Conservation (phyloP, 2,888 invertebrate genomes). For the Epiperipatus broadwayi region DNA sequence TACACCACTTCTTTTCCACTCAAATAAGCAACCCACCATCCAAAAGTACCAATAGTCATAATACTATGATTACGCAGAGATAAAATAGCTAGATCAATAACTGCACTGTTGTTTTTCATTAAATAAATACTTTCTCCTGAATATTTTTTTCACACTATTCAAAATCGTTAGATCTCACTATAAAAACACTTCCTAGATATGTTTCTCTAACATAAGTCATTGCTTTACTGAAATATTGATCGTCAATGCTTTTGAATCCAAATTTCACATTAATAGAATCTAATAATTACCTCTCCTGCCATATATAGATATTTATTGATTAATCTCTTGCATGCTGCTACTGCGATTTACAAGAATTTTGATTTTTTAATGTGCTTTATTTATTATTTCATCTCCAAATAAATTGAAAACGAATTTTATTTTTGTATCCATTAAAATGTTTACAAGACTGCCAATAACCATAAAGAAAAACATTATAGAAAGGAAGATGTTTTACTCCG, state of each 20-base stretch:
- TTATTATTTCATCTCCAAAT: no score
- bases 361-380: no score
- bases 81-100: conserved; percentile 33
- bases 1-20: conserved; percentile 20
- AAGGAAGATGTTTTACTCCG: no score
- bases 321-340: no score
- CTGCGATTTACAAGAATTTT: no score
- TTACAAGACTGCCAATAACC: no score
- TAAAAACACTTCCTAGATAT: conserved; percentile 28
- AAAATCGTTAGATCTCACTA: conserved; percentile 35
- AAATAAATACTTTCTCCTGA: no score
- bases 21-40: conserved; percentile 25
- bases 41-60: conserved; percentile 23
- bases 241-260: conserved; percentile 31
- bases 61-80: conserved; percentile 36
- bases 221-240: conserved; percentile 29
- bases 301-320: no score
- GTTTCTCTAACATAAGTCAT: conserved; percentile 32
- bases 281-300: conserved; percentile 38
- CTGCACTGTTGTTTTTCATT: conserved; percentile 24
- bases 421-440: no score
- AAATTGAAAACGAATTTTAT: no score
- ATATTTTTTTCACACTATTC: conserved; percentile 31
- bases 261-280: conserved; percentile 37
- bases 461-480: no score